A percentile compares a stretch with the other conserved stretches of the same genome.
These are phyloP conservation scores for Nannospalax galili DNA, from an alignment of 2,113 vertebrate species.

Conservation along the genomic window DNA sequence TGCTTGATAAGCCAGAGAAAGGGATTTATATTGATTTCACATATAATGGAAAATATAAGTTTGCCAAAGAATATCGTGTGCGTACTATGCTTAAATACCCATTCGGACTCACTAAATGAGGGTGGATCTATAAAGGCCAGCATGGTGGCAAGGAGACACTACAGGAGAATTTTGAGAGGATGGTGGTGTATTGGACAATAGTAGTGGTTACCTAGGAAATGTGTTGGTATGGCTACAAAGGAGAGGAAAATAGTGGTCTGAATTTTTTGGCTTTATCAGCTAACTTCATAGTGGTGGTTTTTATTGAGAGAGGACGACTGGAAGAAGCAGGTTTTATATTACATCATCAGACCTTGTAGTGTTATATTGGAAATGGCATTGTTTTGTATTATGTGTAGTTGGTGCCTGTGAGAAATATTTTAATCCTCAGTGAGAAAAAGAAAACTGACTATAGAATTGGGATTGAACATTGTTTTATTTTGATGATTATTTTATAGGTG, in stretches of 20 bases:
- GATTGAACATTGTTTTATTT: background rate
- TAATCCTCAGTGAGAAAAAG: background rate
- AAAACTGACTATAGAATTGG: background rate
- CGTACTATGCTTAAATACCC: background rate
- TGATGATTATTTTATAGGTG: background rate
- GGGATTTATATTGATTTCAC: background rate
- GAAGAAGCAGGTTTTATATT: background rate
- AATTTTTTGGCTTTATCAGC: background rate
- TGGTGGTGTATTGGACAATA: background rate
- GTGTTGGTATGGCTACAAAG: background rate
- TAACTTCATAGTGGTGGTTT: background rate
- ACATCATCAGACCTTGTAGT: background rate
- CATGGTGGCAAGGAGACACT: background rate
- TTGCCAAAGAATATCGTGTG: background rate
- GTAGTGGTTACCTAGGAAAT: accelerated
- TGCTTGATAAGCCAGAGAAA: background rate
- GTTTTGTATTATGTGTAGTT: background rate
- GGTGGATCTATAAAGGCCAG: background rate
- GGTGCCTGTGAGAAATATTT: background rate
- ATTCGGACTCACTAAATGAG: background rate
- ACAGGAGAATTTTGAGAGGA: background rate
- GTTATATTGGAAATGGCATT: background rate
- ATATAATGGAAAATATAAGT: background rate
- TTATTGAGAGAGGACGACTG: background rate
- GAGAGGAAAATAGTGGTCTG: background rate